A percentile compares a stretch with the other conserved stretches of the same genome.
These are phyloP conservation scores for Lithophane semibrunnea DNA, from an alignment of 2,888 invertebrate species.

Conservation along the genomic window DNA sequence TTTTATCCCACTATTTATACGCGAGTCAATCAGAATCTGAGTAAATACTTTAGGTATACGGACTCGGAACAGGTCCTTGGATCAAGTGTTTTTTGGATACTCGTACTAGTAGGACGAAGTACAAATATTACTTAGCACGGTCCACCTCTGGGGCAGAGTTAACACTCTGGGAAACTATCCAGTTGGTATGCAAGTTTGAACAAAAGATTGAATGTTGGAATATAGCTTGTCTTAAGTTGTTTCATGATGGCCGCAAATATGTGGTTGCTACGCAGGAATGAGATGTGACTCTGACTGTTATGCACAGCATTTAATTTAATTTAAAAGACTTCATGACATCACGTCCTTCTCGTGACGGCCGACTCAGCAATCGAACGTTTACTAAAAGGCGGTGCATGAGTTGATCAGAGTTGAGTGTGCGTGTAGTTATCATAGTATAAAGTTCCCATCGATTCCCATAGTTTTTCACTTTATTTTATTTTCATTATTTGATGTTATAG, in stretches of 20 bases:
- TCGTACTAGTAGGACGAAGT: neutral
- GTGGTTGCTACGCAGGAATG: neutral
- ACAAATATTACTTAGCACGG: neutral
- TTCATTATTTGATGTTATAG: too few species aligned
- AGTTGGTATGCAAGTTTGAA: slow-evolving; percentile 42
- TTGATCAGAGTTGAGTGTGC: neutral
- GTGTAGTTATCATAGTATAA: too few species aligned
- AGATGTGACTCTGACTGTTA: neutral
- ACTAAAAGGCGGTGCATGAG: neutral
- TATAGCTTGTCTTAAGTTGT: slow-evolving; percentile 30
- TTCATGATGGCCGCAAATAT: slow-evolving; percentile 18
- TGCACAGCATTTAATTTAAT: neutral
- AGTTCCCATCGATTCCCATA: too few species aligned
- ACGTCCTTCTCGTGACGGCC: neutral
- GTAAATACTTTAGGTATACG: neutral
- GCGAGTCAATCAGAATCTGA: neutral
- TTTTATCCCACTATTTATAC: neutral
- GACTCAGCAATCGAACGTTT: neutral
- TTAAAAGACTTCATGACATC: neutral
- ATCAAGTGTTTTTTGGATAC: neutral
- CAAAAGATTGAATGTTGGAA: slow-evolving; percentile 47
- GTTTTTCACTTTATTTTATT: too few species aligned
- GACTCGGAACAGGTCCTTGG: neutral
- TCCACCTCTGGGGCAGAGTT: slow-evolving; percentile 15
- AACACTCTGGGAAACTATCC: slow-evolving; percentile 33